Base-by-base conservation (phyloP, 1,140 invertebrate species). In the Drosophila tani region DNA sequence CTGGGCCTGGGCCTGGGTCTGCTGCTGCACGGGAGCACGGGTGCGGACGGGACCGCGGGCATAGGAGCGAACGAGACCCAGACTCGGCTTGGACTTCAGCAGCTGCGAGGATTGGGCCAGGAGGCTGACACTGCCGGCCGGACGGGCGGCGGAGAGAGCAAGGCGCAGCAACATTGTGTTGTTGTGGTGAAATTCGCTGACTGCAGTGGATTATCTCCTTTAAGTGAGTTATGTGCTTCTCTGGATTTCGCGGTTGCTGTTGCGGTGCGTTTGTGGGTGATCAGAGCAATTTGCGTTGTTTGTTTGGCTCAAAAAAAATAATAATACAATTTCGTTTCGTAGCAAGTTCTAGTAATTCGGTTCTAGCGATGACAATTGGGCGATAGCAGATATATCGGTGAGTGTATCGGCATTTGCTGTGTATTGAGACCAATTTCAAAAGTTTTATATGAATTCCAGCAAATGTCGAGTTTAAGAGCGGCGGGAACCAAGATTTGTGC, bases 161-260 rank as follows among this genome's bases (percentile, higher is more conserved):
- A 88, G 56, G 41, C 85, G 70, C 32, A 87, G 70, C 46, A 87
- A 87, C 84, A 88, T 88, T 50, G 66, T 88, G 43, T 73, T 81
- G 35, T 73, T 85, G 50, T 88, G 85, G 41, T 88, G 85, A 88
- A 88, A 88, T 88, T 60, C 63, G 38, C 38, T 9, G 11, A 49
- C 17, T 45, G 15, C 56, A 35, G 17, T 1, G 21, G 35, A 17
- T 17, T 67, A 7, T 15, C 29, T 56, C 14, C 32, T 12, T 45
- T 1, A 4, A 12, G 8, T 24, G 19, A 12, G n/a, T 15, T 40
- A 35, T 21, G 2, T 17, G 14, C 14, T 38, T 3, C 0, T 21
- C 40, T 8, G 19, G 9, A 35, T 32, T 55, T 21, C 9, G 40
- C 4, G n/a, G 17, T 11, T 27, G 0, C 14, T 49, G 3, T 41